Evolutionary conservation across 2,797 vertebrate genomes (phyloP), one percentile per base, ranked within the genome.

Genomic region (Phoebastria nigripes): DNA sequence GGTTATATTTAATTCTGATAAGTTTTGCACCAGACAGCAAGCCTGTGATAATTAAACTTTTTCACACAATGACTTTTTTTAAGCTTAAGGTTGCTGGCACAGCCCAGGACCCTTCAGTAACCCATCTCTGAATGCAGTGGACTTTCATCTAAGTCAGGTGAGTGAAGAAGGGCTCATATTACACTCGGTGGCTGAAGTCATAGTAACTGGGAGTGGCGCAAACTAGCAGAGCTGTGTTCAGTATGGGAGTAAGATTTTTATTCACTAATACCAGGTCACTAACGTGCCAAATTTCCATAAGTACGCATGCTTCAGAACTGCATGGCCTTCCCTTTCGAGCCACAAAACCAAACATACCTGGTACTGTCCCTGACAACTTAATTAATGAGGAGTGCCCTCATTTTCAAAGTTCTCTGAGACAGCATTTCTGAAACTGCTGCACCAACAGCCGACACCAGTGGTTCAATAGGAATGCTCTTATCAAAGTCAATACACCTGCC

Each of bases 401-500:
- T 82, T 89, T 82, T 41, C 59, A 47, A 29, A 69, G n/a, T 35
- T 31, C 44, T 49, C 51, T 61, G 35, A 63, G 78, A 22, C 33
- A 88, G 47, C 78, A 31, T 39, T 82, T 85, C 44, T 58, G 70
- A 51, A 69, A 54, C 46, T 56, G 41, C 65, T 52, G 77, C 25
- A 54, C 31, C 63, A 82, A 21, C 47, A 70, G 7, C 47, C 33
- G 28, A 11, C 61, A 35, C 6, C 66, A 58, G 39, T 3, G 10
- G 69, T 31, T 87, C 74, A 66, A 9, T 0, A 76, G 82, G 54
- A 81, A 28, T 11, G 51, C 41, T 71, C 35, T 73, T 41, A 70
- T 63, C 59, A 61, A 90, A 71, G 89, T 67, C 63, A 87, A 62
- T 95, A 97, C 97, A 98, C 98, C 73, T 96, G 98, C 99, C 99